phyloP scores from a whole-genome alignment of 2,888 invertebrate genomes.

The Yponomeuta sedellus region DNA sequence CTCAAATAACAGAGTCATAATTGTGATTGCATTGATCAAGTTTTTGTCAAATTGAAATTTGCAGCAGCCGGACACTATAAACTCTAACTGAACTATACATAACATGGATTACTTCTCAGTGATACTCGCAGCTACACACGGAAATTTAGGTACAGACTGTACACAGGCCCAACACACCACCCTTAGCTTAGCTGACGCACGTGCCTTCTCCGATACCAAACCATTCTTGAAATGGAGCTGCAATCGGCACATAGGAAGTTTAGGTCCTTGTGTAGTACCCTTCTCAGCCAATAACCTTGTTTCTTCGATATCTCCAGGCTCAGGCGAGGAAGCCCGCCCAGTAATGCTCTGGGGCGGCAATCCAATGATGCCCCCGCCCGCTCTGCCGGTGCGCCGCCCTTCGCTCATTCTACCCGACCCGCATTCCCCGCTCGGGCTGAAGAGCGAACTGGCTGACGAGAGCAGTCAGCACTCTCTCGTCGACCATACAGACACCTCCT shows the following conservation, averaged over 20 bases:
- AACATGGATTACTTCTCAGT: conserved; percentile 46
- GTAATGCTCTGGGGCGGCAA: conserved; percentile 62
- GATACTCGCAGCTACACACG: conserved; percentile 37
- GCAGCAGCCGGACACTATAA: conserved; percentile 25
- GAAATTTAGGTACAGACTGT: conserved; percentile 44
- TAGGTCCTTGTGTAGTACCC: background rate
- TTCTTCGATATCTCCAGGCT: conserved; percentile 6
- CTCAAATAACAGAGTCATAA: conserved; percentile 1
- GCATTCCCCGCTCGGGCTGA: conserved; percentile 69
- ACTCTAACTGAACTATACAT: conserved; percentile 28
- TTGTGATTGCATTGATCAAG: conserved; percentile 3
- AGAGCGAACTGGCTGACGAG: conserved; percentile 82
- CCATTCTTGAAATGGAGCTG: conserved; percentile 6
- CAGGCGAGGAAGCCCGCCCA: conserved; percentile 48
- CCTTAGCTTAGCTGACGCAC: conserved; percentile 32
- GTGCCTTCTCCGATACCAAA: background rate
- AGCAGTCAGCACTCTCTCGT: conserved; percentile 80
- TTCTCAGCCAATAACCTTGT: background rate
- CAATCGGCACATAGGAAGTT: conserved; percentile 16
- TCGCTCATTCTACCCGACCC: conserved; percentile 78
- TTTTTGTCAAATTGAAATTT: background rate
- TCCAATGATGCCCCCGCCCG: conserved; percentile 82
- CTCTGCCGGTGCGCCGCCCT: conserved; percentile 79
- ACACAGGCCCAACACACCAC: conserved; percentile 44
- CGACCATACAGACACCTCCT: conserved; percentile 52